phyloP scores from a whole-genome alignment of 1,140 invertebrate species.

The Dinoponera quadriceps region DNA sequence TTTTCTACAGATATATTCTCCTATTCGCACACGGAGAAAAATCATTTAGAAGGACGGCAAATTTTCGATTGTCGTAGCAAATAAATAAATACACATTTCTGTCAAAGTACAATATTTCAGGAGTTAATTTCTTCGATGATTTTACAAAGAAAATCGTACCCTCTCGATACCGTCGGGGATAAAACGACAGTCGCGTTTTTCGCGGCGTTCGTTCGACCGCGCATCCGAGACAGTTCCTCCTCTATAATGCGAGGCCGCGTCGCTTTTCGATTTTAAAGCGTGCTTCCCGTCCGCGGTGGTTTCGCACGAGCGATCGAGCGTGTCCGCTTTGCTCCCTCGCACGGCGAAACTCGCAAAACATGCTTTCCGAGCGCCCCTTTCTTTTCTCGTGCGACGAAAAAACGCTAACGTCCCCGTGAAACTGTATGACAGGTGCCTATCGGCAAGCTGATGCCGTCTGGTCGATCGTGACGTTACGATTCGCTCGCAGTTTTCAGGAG shows the following conservation, averaged over 20 bases:
- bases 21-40: too few relatives aligned
- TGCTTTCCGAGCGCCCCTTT: conserved; percentile 49
- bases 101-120: too few relatives aligned
- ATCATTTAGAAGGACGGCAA: too few relatives aligned
- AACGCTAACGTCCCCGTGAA: conserved; percentile 44
- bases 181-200: not conserved
- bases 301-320: conserved; percentile 62
- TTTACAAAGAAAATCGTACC: too few relatives aligned
- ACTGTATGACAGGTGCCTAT: conserved; percentile 54
- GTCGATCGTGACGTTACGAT: conserved; percentile 19
- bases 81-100: too few relatives aligned
- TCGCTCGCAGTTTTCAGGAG: conserved; percentile 34
- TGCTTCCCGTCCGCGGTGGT: conserved; percentile 34
- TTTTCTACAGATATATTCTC: too few relatives aligned
- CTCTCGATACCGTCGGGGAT: too few relatives aligned
- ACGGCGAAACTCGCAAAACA: conserved; percentile 53
- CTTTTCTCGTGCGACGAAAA: conserved; percentile 42
- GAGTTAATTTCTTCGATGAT: too few relatives aligned
- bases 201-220: not conserved
- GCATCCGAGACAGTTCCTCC: not conserved
- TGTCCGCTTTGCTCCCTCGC: conserved; percentile 35
- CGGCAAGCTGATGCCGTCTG: conserved; percentile 27
- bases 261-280: conserved; percentile 52
- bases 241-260: conserved; percentile 1
- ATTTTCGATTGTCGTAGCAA: too few relatives aligned